Evolutionary conservation across 1,140 invertebrate species (phyloP).

Genomic region (Dinoponera quadriceps): DNA sequence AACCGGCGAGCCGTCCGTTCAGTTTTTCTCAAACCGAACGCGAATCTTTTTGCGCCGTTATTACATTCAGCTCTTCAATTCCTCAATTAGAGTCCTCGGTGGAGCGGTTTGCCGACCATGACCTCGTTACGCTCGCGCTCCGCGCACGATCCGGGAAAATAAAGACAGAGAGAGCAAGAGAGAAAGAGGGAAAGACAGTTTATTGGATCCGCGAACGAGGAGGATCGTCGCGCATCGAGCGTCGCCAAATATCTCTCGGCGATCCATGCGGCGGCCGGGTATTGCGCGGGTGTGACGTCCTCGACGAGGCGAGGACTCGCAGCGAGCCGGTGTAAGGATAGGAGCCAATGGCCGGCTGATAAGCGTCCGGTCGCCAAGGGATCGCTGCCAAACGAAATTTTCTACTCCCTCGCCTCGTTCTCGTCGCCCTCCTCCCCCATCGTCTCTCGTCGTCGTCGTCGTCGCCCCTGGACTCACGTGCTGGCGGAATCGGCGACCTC

Average conservation of each 20-base stretch:
- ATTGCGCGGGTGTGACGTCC: too few relatives aligned
- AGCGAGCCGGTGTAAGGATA: neutral
- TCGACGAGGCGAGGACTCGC: too few relatives aligned
- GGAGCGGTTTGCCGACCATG: constrained; percentile 16
- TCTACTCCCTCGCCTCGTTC: neutral
- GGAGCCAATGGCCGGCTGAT: constrained; percentile 42
- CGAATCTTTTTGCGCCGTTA: too few relatives aligned
- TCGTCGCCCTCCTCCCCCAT: too few relatives aligned
- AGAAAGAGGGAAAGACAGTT: too few relatives aligned
- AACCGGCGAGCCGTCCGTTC: too few relatives aligned
- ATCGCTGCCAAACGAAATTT: constrained; percentile 24
- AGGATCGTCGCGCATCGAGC: too few relatives aligned
- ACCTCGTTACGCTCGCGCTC: constrained; percentile 1
- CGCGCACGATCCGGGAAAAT: constrained; percentile 13
- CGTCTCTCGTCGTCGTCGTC: too few relatives aligned
- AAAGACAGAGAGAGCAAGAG: too few relatives aligned
- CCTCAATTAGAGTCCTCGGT: too few relatives aligned
- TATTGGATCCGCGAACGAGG: constrained; percentile 3
- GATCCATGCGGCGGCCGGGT: neutral
- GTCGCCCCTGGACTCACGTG: neutral
- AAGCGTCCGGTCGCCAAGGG: neutral
- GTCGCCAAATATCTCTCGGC: neutral
- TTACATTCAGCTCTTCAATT: too few relatives aligned
- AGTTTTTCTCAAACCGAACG: too few relatives aligned
- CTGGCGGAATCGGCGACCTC: neutral